These are phyloP conservation scores for Coleophora flavipennella DNA, from an alignment of 2,888 invertebrate species.

Conservation along the genomic window DNA sequence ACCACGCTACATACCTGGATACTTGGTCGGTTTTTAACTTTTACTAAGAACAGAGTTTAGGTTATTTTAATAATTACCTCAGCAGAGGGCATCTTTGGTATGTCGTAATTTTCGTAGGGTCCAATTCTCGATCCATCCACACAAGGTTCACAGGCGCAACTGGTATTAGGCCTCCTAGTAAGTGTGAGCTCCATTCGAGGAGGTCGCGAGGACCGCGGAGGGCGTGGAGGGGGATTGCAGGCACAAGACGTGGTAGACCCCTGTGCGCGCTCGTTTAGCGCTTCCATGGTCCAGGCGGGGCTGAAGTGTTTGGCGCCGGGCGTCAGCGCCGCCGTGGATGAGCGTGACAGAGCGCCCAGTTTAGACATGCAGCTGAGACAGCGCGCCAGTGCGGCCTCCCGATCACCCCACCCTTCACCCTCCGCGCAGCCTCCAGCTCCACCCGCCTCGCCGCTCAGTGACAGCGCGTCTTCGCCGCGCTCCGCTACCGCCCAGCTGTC, in stretches of 20 bases:
- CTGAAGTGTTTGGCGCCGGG: slow-evolving; percentile 65
- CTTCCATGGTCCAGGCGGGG: slow-evolving; percentile 73
- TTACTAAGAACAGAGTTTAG: no score
- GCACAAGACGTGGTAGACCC: slow-evolving; percentile 1
- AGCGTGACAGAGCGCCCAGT: slow-evolving; percentile 80
- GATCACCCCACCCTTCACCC: slow-evolving; percentile 31
- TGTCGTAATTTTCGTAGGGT: slow-evolving; percentile 84
- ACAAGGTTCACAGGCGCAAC: slow-evolving; percentile 5
- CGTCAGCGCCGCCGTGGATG: slow-evolving; percentile 72
- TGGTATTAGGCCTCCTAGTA: neutral
- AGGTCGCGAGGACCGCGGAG: neutral
- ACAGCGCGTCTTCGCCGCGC: slow-evolving; percentile 31
- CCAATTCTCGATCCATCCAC: slow-evolving; percentile 44
- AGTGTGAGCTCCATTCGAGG: neutral
- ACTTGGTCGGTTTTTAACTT: no score
- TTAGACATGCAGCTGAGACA: slow-evolving; percentile 87
- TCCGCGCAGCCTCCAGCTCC: slow-evolving; percentile 26
- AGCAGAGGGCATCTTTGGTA: slow-evolving; percentile 75
- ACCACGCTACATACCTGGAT: no score
- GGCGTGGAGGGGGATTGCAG: slow-evolving; percentile 2
- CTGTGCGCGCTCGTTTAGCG: slow-evolving; percentile 29
- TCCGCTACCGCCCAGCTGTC: slow-evolving; percentile 28
- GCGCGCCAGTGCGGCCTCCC: slow-evolving; percentile 64
- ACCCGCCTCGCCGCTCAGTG: slow-evolving; percentile 34
- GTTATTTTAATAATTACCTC: slow-evolving; percentile 71